These are phyloP conservation scores for Sarcophilus harrisii DNA, from an alignment of 2,797 vertebrate species.

Conservation along the genomic window DNA sequence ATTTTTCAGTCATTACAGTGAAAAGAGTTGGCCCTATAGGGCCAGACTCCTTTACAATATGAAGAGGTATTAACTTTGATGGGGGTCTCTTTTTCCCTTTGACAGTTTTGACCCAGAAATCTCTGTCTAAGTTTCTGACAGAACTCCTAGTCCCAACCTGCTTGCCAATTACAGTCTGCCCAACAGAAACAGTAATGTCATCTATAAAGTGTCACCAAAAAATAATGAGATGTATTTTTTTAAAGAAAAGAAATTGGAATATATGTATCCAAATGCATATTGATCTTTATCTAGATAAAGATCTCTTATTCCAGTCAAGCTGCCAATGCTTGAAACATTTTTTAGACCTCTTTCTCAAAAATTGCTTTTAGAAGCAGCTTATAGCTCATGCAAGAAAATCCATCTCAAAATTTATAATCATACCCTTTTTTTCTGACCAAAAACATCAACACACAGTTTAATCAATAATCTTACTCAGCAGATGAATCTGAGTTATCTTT, in stretches of 20 bases:
- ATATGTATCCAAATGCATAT: neutral
- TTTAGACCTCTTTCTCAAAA: neutral
- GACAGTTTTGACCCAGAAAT: neutral
- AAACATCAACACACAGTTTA: neutral
- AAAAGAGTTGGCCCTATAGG: neutral
- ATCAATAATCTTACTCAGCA: neutral
- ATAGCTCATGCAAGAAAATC: neutral
- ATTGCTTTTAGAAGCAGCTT: neutral
- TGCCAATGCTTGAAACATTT: neutral
- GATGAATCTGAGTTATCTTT: neutral
- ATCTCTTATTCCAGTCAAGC: neutral
- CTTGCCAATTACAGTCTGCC: neutral
- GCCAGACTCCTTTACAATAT: neutral
- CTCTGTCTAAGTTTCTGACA: neutral
- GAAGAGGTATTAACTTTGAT: neutral
- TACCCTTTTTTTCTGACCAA: neutral
- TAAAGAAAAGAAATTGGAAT: neutral
- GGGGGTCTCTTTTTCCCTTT: neutral
- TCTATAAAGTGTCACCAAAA: neutral
- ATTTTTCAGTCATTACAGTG: neutral
- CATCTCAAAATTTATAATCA: neutral
- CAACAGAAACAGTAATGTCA: neutral
- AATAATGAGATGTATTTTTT: neutral
- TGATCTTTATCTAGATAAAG: slow-evolving; percentile 14
- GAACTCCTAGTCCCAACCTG: neutral